These are phyloP conservation scores for Campylomormyrus numenius DNA, from an alignment of 2,113 vertebrate species.

Conservation along the genomic window DNA sequence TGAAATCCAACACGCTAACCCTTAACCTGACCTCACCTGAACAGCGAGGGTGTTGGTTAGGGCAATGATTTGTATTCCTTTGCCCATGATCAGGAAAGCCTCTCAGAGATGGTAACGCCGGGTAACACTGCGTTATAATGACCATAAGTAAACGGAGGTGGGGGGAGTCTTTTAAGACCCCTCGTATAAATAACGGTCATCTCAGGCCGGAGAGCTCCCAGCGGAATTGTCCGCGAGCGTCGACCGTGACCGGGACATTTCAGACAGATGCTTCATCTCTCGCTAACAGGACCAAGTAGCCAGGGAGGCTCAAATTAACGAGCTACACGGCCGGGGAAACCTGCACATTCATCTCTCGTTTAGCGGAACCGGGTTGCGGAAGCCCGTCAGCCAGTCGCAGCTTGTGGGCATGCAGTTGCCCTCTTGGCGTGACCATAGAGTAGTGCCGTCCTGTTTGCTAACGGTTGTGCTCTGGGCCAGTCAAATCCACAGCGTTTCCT, in stretches of 20 bases:
- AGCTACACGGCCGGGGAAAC: neutral
- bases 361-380: neutral
- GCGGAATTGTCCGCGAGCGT: neutral
- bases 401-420: neutral
- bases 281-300: constrained; percentile 25
- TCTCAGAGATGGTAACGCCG: neutral
- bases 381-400: neutral
- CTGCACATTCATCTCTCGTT: constrained; percentile 10
- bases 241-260: constrained; percentile 8
- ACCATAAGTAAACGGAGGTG: neutral
- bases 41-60: too few relatives aligned
- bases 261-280: constrained; percentile 24
- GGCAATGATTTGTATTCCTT: neutral
- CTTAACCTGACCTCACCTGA: neutral
- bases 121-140: neutral
- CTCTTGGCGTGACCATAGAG: neutral
- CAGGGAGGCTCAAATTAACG: constrained; percentile 8
- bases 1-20: neutral
- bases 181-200: constrained; percentile 31
- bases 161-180: neutral
- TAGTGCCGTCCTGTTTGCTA: neutral
- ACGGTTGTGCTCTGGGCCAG: neutral
- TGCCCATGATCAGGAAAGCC: neutral
- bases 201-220: constrained; percentile 20
- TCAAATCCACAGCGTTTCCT: neutral